Evolutionary conservation across 2,797 vertebrate genomes (phyloP), one percentile per base, ranked within the genome.

Genomic region (Mus minutoides): DNA sequence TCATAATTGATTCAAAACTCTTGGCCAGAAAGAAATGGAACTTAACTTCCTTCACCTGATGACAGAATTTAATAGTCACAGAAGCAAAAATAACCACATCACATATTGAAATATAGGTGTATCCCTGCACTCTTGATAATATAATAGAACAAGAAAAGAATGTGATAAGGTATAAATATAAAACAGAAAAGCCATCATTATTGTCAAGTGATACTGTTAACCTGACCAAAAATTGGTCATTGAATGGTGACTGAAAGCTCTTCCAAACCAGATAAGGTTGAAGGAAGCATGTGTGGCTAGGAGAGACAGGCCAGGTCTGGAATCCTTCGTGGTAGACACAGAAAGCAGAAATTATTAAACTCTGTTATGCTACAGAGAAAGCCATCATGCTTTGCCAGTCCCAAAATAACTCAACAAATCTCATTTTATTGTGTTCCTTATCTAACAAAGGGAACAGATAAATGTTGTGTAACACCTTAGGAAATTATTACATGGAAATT

Each of bases 1-100:
- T 95, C 73, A 67, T 46, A 34, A 58, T 77, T 93, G 37, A 89
- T 87, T 92, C 60, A 92, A 90, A 94, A 17, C 37, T 82, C 3
- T 77, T 82, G 76, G 54, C 37, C 40, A 73, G 58, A 0, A 75
- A 60, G 54, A 90, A 90, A 78, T 62, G 80, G 34, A 73, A 91
- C 11, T 16, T 80, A 46, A 94, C 64, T 71, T 85, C 37, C 6
- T 84, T 92, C 86, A 56, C 10, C 16, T 34, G 34, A 94, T 34
- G 37, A 86, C 91, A 95, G 49, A 92, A 91, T 54, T 80, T 82
- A 13, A 21, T 12, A 60, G 76, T 1, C 12, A 67, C 13, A 34
- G 2, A 22, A 85, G 58, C 17, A 92, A 94, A 84, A 92, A 34
- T 78, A 60, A 60, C 40, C 83, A 4, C 3, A 16, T 14, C 4